phyloP scores from a whole-genome alignment of 2,888 invertebrate species.

The Chymomyza amoena region DNA sequence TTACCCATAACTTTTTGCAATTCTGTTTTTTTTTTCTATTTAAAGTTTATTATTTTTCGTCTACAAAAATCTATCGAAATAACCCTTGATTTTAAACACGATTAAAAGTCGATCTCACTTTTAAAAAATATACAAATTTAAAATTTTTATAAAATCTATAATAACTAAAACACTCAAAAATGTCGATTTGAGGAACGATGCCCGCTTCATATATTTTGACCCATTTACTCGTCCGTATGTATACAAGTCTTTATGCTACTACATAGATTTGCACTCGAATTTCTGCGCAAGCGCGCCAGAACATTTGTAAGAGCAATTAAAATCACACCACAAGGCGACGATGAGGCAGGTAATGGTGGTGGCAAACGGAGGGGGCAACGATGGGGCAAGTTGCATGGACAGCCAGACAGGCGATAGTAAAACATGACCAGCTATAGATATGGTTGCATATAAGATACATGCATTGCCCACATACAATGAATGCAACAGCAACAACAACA shows the following conservation, averaged over 20 bases:
- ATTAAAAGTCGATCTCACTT: too few relatives aligned
- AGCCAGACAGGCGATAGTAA: not conserved
- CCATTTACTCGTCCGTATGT: not conserved
- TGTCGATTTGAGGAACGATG: too few relatives aligned
- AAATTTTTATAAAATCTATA: too few relatives aligned
- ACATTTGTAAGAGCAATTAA: slow-evolving; percentile 72
- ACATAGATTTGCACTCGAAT: slow-evolving; percentile 67
- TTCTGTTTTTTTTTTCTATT: too few relatives aligned
- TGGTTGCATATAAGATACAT: not conserved
- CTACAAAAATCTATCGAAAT: too few relatives aligned
- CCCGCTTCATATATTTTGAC: too few relatives aligned
- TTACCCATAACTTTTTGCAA: too few relatives aligned
- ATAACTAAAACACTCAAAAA: too few relatives aligned
- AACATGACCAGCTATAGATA: slow-evolving; percentile 23
- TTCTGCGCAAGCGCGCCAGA: slow-evolving; percentile 48
- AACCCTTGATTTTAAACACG: too few relatives aligned
- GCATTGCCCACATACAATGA: slow-evolving; percentile 1
- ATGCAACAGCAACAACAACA: not conserved
- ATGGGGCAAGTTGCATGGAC: slow-evolving; percentile 38
- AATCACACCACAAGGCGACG: slow-evolving; percentile 60
- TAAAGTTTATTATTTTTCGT: too few relatives aligned
- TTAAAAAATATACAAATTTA: too few relatives aligned
- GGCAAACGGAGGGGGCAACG: slow-evolving; percentile 2
- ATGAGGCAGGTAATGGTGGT: slow-evolving; percentile 16
- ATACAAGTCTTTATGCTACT: not conserved